Evolutionary conservation across 2,113 vertebrate species (phyloP), one percentile per base, ranked within the genome.

Genomic region (Acanthochromis polyacanthus): DNA sequence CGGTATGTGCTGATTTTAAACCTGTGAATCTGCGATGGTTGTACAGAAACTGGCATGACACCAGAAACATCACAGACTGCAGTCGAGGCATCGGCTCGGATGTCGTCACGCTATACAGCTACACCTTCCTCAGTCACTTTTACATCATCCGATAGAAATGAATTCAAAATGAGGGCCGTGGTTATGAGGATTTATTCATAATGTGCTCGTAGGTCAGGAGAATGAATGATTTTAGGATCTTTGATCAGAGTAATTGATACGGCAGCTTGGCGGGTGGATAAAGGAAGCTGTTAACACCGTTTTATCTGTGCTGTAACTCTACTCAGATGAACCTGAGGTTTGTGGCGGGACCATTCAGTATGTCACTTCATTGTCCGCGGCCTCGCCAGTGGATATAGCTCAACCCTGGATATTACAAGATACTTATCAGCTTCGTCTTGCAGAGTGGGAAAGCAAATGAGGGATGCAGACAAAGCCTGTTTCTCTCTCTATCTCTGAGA

Each of bases 201-300:
- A 84, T 83, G 53, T 75, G 80, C 86, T 67, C n/a, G 65, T 52
- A 72, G 55, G 76, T 80, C 48, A 10, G 69, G 69, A 76, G 70
- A 71, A 65, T 71, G 77, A 81, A 52, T 89, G 91, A 91, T 94
- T 82, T 80, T 63, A 38, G 88, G 71, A 92, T 92, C 92, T 95
- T 94, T 96, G 93, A 93, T 95, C 89, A 16, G 19, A 88, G 95
- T 93, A 94, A 95, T 90, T 82, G 93, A 94, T 94, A 93, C 77
- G 22, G 80, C 74, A 72, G 88, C 72, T 93, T 96, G 96, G 95
- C 95, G 81, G 81, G 59, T 15, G 64, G 93, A 95, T 86, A 96
- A 91, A 96, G 91, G 91, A 88, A 95, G 81, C 95, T 96, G 95
- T 96, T 96, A 95, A 84, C 95, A 51, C 91, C 30, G 75, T 92